Evolutionary conservation across 2,888 invertebrate species (phyloP).

Genomic region (Aporophyla lueneburgensis): DNA sequence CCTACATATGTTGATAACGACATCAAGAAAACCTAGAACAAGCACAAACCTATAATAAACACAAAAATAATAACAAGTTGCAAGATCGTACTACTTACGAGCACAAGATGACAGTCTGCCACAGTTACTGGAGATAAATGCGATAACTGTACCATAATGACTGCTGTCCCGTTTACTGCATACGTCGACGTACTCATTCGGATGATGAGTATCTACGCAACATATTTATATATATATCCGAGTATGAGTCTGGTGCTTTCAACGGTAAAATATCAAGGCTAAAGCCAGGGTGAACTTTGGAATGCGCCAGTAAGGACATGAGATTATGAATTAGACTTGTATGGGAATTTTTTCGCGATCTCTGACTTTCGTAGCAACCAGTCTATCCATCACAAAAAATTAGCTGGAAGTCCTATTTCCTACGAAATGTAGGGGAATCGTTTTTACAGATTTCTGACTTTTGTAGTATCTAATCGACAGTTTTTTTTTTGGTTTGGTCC

Average conservation of each 20-base stretch:
- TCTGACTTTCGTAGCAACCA: background rate
- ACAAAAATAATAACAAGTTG: constrained; percentile 34
- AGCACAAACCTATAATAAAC: constrained; percentile 20
- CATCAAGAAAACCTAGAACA: constrained; percentile 7
- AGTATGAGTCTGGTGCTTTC: background rate
- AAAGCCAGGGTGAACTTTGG: too few relatives aligned
- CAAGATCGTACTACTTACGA: constrained; percentile 47
- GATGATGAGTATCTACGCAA: constrained; percentile 26
- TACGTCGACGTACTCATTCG: constrained; percentile 43
- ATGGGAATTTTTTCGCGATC: background rate
- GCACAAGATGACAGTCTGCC: constrained; percentile 74
- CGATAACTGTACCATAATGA: constrained; percentile 86
- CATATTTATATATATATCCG: constrained; percentile 32
- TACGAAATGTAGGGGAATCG: too few relatives aligned
- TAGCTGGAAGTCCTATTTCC: too few relatives aligned
- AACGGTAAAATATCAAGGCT: constrained; percentile 43
- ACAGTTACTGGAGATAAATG: constrained; percentile 85
- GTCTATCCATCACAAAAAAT: too few relatives aligned
- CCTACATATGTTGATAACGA: background rate
- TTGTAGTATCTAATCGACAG: too few relatives aligned
- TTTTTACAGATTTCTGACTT: too few relatives aligned
- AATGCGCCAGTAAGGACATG: background rate
- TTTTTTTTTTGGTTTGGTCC: too few relatives aligned
- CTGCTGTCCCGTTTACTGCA: constrained; percentile 81
- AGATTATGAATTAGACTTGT: background rate